Percentiles rank a stretch among this genome's conserved stretches.
Evolutionary conservation across 2,888 invertebrate species (phyloP).

Genomic region (Drosophila gaucha): DNA sequence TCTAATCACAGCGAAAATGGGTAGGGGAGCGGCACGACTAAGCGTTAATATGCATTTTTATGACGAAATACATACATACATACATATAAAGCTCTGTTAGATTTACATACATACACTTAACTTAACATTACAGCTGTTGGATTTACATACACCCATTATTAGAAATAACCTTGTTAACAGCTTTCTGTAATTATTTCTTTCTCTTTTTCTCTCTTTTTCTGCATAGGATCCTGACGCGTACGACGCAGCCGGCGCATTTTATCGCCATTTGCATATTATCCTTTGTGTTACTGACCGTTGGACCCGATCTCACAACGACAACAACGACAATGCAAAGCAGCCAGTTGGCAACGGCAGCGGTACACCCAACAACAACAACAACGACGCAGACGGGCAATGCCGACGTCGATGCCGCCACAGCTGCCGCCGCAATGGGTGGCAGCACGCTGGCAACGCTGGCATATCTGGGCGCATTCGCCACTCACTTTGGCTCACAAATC

Average conservation of each 20-base stretch:
- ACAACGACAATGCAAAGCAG: conserved; percentile 36
- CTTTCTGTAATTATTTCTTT: neutral
- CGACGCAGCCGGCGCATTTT: conserved; percentile 92
- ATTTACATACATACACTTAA: neutral
- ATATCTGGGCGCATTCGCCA: conserved; percentile 91
- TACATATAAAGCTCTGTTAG: neutral
- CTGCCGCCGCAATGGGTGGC: conserved; percentile 15
- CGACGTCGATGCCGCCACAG: conserved; percentile 2
- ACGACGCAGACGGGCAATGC: conserved; percentile 13
- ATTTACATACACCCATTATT: neutral
- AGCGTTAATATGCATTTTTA: conserved; percentile 7
- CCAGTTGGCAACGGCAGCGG: conserved; percentile 41
- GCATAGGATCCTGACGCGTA: conserved; percentile 89
- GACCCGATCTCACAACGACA: conserved; percentile 83
- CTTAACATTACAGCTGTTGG: neutral
- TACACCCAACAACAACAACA: conserved; percentile 26
- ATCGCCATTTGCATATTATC: conserved; percentile 87
- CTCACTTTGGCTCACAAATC: conserved; percentile 94
- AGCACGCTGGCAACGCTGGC: conserved; percentile 86
- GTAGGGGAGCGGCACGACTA: conserved; percentile 25
- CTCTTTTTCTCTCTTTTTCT: neutral
- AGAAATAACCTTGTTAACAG: neutral
- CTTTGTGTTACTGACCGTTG: conserved; percentile 86
- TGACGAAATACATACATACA: neutral
- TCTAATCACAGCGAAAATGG: conserved; percentile 47